phyloP scores from a whole-genome alignment of 2,113 vertebrate genomes.

The Coturnix japonica region DNA sequence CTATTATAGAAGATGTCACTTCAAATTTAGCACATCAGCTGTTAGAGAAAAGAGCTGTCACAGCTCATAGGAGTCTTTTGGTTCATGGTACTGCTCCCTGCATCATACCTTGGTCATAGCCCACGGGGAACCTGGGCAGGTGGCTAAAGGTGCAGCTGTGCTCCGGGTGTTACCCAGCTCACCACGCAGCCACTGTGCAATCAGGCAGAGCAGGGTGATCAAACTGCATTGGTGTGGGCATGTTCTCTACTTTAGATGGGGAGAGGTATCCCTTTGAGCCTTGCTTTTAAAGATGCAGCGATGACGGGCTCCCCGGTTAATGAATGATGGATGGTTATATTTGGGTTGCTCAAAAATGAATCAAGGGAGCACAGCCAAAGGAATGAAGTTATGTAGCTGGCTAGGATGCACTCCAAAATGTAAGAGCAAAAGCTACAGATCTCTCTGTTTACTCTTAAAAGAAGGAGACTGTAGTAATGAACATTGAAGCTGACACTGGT shows the following conservation, averaged over 20 bases:
- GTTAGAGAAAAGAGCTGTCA: neutral
- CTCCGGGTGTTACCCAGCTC: neutral
- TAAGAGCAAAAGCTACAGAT: neutral
- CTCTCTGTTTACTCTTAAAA: neutral
- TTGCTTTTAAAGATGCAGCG: neutral
- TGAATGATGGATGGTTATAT: neutral
- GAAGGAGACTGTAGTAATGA: neutral
- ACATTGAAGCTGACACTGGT: neutral
- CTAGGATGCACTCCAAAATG: neutral
- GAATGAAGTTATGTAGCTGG: neutral
- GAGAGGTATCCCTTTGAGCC: neutral
- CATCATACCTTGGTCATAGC: neutral
- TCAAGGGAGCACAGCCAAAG: neutral
- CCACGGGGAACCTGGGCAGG: neutral
- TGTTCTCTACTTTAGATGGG: rapidly evolving
- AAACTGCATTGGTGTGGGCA: neutral
- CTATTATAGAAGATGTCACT: neutral
- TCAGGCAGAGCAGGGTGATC: neutral
- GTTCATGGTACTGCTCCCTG: neutral
- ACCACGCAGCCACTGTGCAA: rapidly evolving
- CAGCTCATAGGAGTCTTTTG: neutral
- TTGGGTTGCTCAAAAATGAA: neutral
- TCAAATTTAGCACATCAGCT: neutral
- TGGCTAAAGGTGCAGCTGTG: neutral
- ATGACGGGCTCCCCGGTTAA: rapidly evolving